A percentile compares a stretch with the other conserved stretches of the same genome.
phyloP scores from a whole-genome alignment of 2,888 invertebrate genomes.

The Thysanoteuthis rhombus region DNA sequence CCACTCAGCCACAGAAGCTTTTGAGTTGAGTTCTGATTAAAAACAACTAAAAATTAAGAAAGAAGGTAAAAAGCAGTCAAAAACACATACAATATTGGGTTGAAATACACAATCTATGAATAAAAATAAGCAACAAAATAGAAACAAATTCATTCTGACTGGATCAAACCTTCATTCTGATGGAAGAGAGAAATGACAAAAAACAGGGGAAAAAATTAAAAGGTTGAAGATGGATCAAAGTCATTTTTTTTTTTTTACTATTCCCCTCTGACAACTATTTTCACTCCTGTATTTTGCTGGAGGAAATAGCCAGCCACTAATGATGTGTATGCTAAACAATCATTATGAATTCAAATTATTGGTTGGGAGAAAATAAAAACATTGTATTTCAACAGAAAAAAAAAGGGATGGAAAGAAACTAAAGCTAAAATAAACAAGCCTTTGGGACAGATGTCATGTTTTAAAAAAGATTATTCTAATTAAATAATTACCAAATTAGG shows the following conservation, averaged over 20 bases:
- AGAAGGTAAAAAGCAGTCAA: too few species aligned
- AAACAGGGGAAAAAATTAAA: neutral
- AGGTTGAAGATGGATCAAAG: neutral
- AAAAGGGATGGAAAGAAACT: neutral
- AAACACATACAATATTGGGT: too few species aligned
- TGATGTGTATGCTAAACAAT: neutral
- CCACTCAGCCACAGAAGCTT: too few species aligned
- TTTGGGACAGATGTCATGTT: neutral
- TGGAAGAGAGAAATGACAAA: neutral
- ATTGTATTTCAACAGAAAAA: neutral
- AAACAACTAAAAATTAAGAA: too few species aligned
- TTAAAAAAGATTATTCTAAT: neutral
- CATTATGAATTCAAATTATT: neutral
- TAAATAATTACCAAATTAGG: neutral
- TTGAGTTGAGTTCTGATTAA: too few species aligned
- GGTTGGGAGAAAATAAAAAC: neutral
- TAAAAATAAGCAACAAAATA: too few species aligned
- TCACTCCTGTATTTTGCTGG: neutral
- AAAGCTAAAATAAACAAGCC: neutral
- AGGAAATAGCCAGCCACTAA: neutral
- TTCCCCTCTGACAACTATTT: neutral
- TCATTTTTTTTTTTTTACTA: neutral
- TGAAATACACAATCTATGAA: too few species aligned
- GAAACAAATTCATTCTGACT: neutral
- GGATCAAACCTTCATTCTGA: neutral